These are phyloP conservation scores for Danio tinwini DNA, from an alignment of 2,797 vertebrate genomes.

Conservation along the genomic window DNA sequence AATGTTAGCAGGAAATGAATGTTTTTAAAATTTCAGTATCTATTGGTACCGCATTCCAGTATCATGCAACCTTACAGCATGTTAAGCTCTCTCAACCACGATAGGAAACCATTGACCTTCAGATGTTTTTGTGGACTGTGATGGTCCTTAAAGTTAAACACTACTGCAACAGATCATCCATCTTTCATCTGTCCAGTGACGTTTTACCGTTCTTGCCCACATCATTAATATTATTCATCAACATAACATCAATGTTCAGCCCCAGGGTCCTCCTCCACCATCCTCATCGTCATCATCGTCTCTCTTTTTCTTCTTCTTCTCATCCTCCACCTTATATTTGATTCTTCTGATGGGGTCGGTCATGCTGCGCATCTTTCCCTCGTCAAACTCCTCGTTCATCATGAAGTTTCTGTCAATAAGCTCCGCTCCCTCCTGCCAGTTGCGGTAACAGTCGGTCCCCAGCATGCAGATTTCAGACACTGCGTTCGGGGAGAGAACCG, in stretches of 20 bases:
- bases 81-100: too few species aligned
- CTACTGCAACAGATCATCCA: neutral
- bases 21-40: too few species aligned
- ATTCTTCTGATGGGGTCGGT: slow-evolving; percentile 83
- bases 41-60: too few species aligned
- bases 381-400: slow-evolving; percentile 81
- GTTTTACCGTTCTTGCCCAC: neutral
- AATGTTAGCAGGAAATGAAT: too few species aligned
- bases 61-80: too few species aligned
- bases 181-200: neutral
- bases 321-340: slow-evolving; percentile 81
- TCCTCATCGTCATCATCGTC: slow-evolving; percentile 68
- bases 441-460: slow-evolving; percentile 82
- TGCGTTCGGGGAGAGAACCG: slow-evolving; percentile 81
- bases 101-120: neutral
- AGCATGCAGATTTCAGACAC: slow-evolving; percentile 80
- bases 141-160: neutral
- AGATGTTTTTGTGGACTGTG: neutral
- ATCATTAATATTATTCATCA: neutral
- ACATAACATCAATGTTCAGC: slow-evolving; percentile 3
- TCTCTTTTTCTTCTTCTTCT: slow-evolving; percentile 66
- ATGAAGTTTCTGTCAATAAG: slow-evolving; percentile 88
- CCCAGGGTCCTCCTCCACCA: slow-evolving; percentile 52
- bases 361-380: slow-evolving; percentile 77
- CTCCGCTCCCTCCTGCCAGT: slow-evolving; percentile 88